Evolutionary conservation across 2,797 vertebrate genomes (phyloP), one percentile per base, ranked within the genome.

Genomic region (Hydrocynus forskahlii): DNA sequence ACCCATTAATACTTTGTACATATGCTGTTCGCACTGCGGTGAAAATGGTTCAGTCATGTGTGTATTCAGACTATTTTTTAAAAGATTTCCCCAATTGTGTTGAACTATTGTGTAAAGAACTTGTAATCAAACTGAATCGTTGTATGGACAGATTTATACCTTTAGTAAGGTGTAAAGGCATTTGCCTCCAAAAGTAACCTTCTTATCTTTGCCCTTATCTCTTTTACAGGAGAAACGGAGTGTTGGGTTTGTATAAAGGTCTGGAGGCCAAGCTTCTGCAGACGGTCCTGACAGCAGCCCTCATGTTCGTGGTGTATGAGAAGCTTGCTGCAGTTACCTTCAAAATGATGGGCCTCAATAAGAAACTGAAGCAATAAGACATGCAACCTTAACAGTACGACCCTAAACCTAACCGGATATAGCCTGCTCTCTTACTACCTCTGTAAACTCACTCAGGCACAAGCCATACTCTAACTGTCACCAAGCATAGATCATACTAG

Each of bases 301-400:
- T 96, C 85, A 95, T 95, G 95, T 95, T 95, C 29, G 93, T 96
- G 10, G 89, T 95, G 69, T 96, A 96, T 5, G 95, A 96, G 89
- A 96, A 95, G 90, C 94, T 96, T 80, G 87, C 93, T 0, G 79
- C 90, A 0, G 91, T 89, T 7, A 95, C 94, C 52, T 95, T 96
- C 85, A 94, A 83, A 87, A 79, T 95, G 82, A 95, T 95, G 95
- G 91, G 94, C 74, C 75, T 95, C 64, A 92, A 92, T 66, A 89
- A 81, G 85, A 93, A 92, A 48, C 83, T 93, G 79, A 93, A 91
- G 88, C 89, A 84, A 64, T 94, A 86, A 84, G 13, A 62, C 6
- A 14, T 87, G 29, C 86, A 23, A 52, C 23, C 16, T 71, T 48
- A 19, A 54, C 66, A 0, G 14, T 71, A 23, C 14, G 60, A 54